Evolutionary conservation across 2,797 vertebrate genomes (phyloP).

Genomic region (Myiothlypis chrysogaster): DNA sequence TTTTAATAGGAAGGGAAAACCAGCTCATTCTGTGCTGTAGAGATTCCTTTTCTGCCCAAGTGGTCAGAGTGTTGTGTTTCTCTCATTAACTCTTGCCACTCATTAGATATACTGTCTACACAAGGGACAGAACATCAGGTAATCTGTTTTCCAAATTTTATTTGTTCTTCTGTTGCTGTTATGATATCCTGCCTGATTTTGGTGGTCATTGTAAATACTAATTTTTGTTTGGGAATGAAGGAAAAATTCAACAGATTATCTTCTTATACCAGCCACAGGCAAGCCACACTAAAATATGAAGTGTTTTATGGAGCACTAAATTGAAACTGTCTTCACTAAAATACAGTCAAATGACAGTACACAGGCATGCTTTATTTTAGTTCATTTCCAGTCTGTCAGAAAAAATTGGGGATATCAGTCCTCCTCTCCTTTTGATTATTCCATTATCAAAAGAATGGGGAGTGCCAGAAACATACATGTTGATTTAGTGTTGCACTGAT

Average conservation of each 20-base stretch:
- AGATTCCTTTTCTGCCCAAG: neutral
- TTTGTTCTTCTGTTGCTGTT: neutral
- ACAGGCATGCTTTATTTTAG: conserved; percentile 42
- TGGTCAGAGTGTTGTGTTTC: neutral
- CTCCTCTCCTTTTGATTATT: conserved; percentile 71
- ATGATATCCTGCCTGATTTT: neutral
- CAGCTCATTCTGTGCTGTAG: neutral
- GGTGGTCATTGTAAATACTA: neutral
- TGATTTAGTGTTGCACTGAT: conserved; percentile 77
- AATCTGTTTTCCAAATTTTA: neutral
- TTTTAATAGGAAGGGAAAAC: neutral
- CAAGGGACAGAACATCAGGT: neutral
- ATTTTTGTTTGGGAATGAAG: neutral
- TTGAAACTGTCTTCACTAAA: conserved; percentile 52
- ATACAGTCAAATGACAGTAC: conserved; percentile 48
- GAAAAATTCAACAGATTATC: neutral
- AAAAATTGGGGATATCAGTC: conserved; percentile 51
- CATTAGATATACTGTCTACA: neutral
- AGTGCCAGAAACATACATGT: conserved; percentile 66
- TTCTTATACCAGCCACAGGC: conserved; percentile 25
- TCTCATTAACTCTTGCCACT: neutral
- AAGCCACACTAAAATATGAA: conserved; percentile 27
- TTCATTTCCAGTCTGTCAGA: conserved; percentile 60
- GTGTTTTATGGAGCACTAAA: conserved; percentile 44
- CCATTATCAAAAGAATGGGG: conserved; percentile 66